phyloP scores from a whole-genome alignment of 1,140 invertebrate genomes.

The Cotesia typhae region DNA sequence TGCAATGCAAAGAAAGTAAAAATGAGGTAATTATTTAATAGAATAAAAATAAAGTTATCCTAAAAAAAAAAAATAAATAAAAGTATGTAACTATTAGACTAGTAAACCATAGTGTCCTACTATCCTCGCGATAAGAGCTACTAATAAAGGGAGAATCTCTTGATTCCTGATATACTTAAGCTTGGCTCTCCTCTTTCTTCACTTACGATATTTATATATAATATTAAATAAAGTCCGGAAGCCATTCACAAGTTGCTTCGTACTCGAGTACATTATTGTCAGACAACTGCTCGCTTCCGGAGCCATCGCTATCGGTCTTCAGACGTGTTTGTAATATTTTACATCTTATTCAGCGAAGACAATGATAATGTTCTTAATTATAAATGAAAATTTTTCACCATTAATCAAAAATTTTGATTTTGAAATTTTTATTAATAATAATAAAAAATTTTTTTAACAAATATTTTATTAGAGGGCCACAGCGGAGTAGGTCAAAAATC shows the following conservation, averaged over 20 bases:
- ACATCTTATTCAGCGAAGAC: constrained; percentile 20
- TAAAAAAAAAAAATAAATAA: constrained; percentile 15
- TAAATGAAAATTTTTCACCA: too few relatives aligned
- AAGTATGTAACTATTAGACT: constrained; percentile 47
- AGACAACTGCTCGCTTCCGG: constrained; percentile 61
- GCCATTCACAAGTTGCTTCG: constrained; percentile 57
- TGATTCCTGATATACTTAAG: too few relatives aligned
- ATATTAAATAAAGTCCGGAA: constrained; percentile 39
- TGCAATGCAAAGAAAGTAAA: constrained; percentile 12
- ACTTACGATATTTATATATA: background rate
- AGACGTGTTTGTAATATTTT: constrained; percentile 60
- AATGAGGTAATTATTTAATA: constrained; percentile 3
- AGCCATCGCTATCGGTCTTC: constrained; percentile 51
- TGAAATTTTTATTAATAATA: too few relatives aligned
- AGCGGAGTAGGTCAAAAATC: background rate
- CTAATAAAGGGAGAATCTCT: too few relatives aligned
- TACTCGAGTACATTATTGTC: constrained; percentile 62
- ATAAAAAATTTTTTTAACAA: too few relatives aligned
- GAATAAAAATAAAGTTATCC: background rate
- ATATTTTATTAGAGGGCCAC: too few relatives aligned
- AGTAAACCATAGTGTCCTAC: constrained; percentile 1
- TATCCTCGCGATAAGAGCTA: too few relatives aligned
- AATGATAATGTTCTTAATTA: constrained; percentile 8
- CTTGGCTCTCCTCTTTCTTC: constrained; percentile 25
- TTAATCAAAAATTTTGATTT: too few relatives aligned